These are phyloP conservation scores for Stenodema calcarata DNA, from an alignment of 2,888 invertebrate genomes.

Conservation along the genomic window DNA sequence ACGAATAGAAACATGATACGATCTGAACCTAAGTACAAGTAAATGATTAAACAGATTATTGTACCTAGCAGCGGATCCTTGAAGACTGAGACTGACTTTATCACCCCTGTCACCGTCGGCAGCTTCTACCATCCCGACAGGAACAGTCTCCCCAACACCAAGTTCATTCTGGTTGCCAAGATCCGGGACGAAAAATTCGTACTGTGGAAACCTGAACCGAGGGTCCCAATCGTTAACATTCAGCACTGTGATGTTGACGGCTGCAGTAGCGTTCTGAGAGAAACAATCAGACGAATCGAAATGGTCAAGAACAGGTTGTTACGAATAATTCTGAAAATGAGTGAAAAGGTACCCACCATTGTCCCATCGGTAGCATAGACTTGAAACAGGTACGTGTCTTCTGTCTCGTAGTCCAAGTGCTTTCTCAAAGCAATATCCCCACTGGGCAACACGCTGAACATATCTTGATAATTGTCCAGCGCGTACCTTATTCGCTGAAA, in stretches of 20 bases:
- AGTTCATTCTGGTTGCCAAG: slow-evolving; percentile 56
- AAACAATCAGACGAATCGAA: background rate
- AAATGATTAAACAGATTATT: too few relatives aligned
- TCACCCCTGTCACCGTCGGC: slow-evolving; percentile 86
- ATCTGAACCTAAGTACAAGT: too few relatives aligned
- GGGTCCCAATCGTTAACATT: slow-evolving; percentile 96
- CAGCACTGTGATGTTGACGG: slow-evolving; percentile 79
- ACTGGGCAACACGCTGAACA: slow-evolving; percentile 77
- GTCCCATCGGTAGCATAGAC: slow-evolving; percentile 82
- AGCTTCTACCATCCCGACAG: slow-evolving; percentile 72
- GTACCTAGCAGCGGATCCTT: slow-evolving; percentile 74
- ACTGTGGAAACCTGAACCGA: slow-evolving; percentile 83
- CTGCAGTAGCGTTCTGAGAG: slow-evolving; percentile 80
- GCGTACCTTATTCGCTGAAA: slow-evolving; percentile 73
- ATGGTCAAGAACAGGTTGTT: background rate
- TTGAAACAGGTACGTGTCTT: slow-evolving; percentile 75
- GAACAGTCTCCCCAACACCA: slow-evolving; percentile 53
- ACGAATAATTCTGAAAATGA: background rate
- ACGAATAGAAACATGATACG: too few relatives aligned
- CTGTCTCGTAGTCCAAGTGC: slow-evolving; percentile 79
- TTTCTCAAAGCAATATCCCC: slow-evolving; percentile 81
- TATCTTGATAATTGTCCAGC: slow-evolving; percentile 74
- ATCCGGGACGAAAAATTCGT: slow-evolving; percentile 74
- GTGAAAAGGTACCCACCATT: slow-evolving; percentile 64
- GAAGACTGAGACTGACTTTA: slow-evolving; percentile 72